Evolutionary conservation across 1,140 invertebrate species (phyloP).

Genomic region (Meloidogyne chitwoodi): DNA sequence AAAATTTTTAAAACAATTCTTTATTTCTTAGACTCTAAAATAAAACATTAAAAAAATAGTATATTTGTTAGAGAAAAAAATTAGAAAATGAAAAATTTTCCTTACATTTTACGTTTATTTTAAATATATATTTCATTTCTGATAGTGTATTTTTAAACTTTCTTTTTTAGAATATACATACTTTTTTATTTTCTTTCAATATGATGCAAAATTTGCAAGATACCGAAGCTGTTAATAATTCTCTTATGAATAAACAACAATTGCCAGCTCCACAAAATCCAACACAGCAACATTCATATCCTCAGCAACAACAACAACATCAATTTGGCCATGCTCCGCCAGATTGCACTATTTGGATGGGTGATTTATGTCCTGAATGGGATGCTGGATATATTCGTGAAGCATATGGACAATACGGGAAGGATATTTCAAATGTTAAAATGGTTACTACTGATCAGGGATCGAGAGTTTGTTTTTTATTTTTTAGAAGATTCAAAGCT

Average conservation of each 20-base stretch:
- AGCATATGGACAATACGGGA: constrained; percentile 39
- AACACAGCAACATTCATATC: not conserved
- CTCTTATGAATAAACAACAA: not conserved
- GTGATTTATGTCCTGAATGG: constrained; percentile 48
- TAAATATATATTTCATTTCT: too few relatives aligned
- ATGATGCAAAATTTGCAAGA: not conserved
- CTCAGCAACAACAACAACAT: constrained; percentile 14
- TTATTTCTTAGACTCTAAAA: too few relatives aligned
- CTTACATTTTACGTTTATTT: too few relatives aligned
- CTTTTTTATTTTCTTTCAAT: too few relatives aligned
- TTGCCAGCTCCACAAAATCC: not conserved
- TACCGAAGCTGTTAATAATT: not conserved
- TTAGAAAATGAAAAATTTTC: too few relatives aligned
- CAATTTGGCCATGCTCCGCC: constrained; percentile 8
- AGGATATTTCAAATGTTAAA: constrained; percentile 42
- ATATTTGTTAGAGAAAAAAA: too few relatives aligned
- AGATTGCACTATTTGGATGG: constrained; percentile 57
- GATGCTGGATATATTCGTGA: constrained; percentile 44
- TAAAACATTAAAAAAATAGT: too few relatives aligned
- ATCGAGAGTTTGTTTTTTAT: constrained; percentile 16
- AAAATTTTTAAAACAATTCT: too few relatives aligned
- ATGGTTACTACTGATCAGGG: constrained; percentile 39
- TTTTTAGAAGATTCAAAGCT: constrained; percentile 4
- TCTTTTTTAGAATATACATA: too few relatives aligned
- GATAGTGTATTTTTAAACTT: not conserved